These are phyloP conservation scores for Papilio glaucus DNA, from an alignment of 1,140 invertebrate genomes.

Conservation along the genomic window DNA sequence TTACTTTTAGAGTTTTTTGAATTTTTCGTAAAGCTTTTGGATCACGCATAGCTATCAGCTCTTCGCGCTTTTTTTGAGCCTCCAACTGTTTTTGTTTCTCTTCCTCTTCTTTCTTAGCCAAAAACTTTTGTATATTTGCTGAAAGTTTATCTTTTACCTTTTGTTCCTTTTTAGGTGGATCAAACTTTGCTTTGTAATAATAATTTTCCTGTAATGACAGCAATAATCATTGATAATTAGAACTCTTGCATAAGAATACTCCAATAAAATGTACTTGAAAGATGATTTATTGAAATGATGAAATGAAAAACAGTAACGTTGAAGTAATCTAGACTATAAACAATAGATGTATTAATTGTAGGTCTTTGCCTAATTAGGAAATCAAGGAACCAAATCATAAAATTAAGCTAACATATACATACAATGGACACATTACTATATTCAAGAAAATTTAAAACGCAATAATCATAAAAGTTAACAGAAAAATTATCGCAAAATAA, in stretches of 20 bases:
- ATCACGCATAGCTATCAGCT: conserved; percentile 89
- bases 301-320: too few relatives aligned
- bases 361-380: not conserved
- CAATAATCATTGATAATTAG: not conserved
- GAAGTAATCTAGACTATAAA: conserved; percentile 10
- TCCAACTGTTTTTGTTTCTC: conserved; percentile 87
- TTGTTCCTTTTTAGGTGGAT: conserved; percentile 91
- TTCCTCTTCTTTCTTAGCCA: conserved; percentile 91
- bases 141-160: conserved; percentile 88
- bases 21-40: conserved; percentile 89
- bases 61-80: conserved; percentile 86
- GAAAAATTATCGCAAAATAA: conserved; percentile 52
- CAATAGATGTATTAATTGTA: conserved; percentile 20
- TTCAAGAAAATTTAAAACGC: not conserved
- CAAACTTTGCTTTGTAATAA: conserved; percentile 90
- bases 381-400: not conserved
- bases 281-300: too few relatives aligned
- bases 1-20: conserved; percentile 87
- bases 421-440: not conserved
- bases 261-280: too few relatives aligned
- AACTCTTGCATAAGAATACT: too few relatives aligned
- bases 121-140: conserved; percentile 91
- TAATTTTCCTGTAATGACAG: conserved; percentile 61
- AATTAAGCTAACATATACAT: not conserved
- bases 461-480: not conserved